Conservation (phyloP, 2,888 invertebrate species). For the Drosophila mettleri region DNA sequence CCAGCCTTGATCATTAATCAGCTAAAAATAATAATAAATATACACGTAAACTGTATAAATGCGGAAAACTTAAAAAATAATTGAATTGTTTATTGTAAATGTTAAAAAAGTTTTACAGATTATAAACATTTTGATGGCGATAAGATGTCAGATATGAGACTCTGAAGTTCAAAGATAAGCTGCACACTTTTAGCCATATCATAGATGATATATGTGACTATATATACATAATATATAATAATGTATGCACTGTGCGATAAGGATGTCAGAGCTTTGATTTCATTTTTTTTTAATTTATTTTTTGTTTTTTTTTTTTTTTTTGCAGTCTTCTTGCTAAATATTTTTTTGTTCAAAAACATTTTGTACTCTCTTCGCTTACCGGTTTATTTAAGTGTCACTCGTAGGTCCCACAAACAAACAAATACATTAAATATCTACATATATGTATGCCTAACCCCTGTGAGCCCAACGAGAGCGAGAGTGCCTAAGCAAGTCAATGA, state of each 20-base stretch:
- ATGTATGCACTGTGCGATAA: conserved; percentile 29
- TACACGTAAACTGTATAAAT: not conserved
- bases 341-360: conserved; percentile 12
- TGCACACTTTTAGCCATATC: not conserved
- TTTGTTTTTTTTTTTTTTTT: too few species aligned
- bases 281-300: too few species aligned
- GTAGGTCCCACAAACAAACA: conserved; percentile 8
- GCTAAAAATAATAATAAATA: not conserved
- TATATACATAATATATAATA: conserved; percentile 2
- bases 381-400: conserved; percentile 36
- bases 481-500: conserved; percentile 62
- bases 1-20: not conserved
- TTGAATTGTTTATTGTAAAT: too few species aligned
- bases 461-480: conserved; percentile 46
- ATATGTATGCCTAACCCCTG: conserved; percentile 1
- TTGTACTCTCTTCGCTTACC: conserved; percentile 31
- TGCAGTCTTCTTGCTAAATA: conserved; percentile 14
- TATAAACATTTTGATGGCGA: conserved; percentile 27
- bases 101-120: conserved; percentile 8
- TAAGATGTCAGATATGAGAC: conserved; percentile 21
- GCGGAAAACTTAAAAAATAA: conserved; percentile 3
- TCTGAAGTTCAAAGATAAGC: conserved; percentile 30
- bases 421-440: not conserved
- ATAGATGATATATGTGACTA: conserved; percentile 13
- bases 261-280: conserved; percentile 21